A percentile compares a stretch with the other conserved stretches of the same genome.
These are phyloP conservation scores for Gastracanthus pulcherrimus DNA, from an alignment of 2,888 invertebrate species.

Conservation along the genomic window DNA sequence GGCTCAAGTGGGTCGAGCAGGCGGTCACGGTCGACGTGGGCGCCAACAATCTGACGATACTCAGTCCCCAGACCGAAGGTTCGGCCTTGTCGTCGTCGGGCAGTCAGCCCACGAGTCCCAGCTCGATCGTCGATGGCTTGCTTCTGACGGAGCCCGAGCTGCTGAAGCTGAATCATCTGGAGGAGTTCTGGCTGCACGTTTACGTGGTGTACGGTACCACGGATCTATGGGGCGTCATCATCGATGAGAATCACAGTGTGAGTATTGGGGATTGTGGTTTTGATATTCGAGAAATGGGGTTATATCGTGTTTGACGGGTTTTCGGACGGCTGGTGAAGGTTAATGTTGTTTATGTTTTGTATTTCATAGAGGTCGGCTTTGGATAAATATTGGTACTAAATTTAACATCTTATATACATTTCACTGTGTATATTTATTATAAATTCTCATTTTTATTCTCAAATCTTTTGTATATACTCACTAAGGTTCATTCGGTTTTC, in stretches of 20 bases:
- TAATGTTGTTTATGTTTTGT: neutral
- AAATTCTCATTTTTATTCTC: no score
- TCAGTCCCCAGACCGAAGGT: conserved; percentile 66
- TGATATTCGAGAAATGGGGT: no score
- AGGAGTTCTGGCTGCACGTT: conserved; percentile 81
- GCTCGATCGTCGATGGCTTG: neutral
- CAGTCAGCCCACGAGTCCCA: neutral
- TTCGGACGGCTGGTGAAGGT: no score
- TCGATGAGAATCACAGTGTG: conserved; percentile 83
- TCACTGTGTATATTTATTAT: no score
- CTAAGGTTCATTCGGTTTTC: no score
- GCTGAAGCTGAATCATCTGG: conserved; percentile 72
- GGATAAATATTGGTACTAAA: neutral
- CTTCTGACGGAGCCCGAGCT: conserved; percentile 57
- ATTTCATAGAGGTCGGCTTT: no score
- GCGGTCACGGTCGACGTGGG: conserved; percentile 80
- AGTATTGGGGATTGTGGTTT: conserved; percentile 66
- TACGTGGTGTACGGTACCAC: conserved; percentile 82
- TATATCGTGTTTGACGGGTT: no score
- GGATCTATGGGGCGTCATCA: conserved; percentile 84
- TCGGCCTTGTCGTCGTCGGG: neutral
- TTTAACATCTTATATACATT: neutral
- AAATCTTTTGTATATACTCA: no score
- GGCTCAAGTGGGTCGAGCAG: conserved; percentile 82
- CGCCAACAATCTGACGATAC: conserved; percentile 79